A percentile compares a stretch with the other conserved stretches of the same genome.
phyloP scores from a whole-genome alignment of 2,888 invertebrate species.

The Acleris sparsana region DNA sequence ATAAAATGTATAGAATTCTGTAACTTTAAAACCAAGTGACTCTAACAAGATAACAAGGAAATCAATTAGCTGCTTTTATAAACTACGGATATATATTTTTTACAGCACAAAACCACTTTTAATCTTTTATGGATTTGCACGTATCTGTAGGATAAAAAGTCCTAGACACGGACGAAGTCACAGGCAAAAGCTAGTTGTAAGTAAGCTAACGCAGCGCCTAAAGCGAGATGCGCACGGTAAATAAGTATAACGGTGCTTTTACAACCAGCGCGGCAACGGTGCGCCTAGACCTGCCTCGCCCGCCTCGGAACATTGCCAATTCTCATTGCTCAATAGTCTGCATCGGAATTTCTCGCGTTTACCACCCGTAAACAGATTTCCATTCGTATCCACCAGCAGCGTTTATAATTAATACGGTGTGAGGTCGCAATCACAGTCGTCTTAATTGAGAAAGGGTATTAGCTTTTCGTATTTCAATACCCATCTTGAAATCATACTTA shows the following conservation, averaged over 20 bases:
- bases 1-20: no score
- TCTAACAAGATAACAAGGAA: no score
- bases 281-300: constrained; percentile 55
- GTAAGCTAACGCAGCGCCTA: constrained; percentile 69
- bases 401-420: constrained; percentile 43
- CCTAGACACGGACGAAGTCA: no score
- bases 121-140: no score
- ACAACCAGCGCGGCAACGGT: constrained; percentile 69
- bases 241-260: constrained; percentile 81
- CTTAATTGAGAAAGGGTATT: constrained; percentile 50
- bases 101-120: no score
- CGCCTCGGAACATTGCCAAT: constrained; percentile 80
- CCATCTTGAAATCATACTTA: constrained; percentile 20
- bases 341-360: constrained; percentile 74
- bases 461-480: constrained; percentile 35
- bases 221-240: constrained; percentile 80
- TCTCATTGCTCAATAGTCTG: constrained; percentile 75
- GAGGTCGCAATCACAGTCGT: constrained; percentile 44
- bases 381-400: constrained; percentile 54
- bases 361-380: constrained; percentile 66
- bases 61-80: no score
- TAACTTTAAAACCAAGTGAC: no score
- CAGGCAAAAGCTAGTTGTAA: constrained; percentile 47
- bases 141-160: no score
- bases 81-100: no score